Evolutionary conservation across 2,113 vertebrate genomes (phyloP), one percentile per base, ranked within the genome.

Genomic region (Colistium nudipinnis): DNA sequence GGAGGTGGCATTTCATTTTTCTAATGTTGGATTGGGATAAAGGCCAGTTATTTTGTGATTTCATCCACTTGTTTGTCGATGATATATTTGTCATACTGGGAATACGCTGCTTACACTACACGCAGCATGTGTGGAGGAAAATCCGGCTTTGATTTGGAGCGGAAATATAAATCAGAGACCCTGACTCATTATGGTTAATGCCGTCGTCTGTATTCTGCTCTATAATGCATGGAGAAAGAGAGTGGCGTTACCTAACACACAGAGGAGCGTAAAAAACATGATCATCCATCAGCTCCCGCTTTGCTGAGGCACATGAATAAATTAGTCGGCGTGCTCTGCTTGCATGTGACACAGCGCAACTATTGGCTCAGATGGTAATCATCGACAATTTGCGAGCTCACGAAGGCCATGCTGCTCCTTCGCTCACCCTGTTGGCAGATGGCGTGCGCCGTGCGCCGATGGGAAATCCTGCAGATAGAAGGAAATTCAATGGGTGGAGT

Each of bases 281-380:
- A 75, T 71, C 78, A 84, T 87, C 86, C 76, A 82, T 87, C 86
- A 84, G 80, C 74, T 57, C 39, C n/a, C 22, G 71, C 64, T 45
- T 62, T 4, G 62, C 73, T 59, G 24, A 80, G 68, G 74, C 78
- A 41, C 70, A 82, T 84, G 74, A 83, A 83, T 82, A 88, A n/a
- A 85, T 85, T 84, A 74, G 76, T 78, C 70, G 66, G 52, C 12
- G 6, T 20, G 62, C 41, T 53, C 62, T 68, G 70, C 84, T 80
- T 73, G 80, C 65, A 83, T 70, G 83, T 64, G 70, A 64, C 75
- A 43, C 70, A 49, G 57, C 56, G 68, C 45, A 81, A 64, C 67
- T 78, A 64, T 85, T 74, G 74, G 66, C 70, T 74, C 68, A 47
- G 48, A 81, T 54, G 60, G 56, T 64, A 55, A 80, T 73, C 65